Conservation (phyloP, 2,888 invertebrate genomes). For the Cheilosia scutellata region DNA sequence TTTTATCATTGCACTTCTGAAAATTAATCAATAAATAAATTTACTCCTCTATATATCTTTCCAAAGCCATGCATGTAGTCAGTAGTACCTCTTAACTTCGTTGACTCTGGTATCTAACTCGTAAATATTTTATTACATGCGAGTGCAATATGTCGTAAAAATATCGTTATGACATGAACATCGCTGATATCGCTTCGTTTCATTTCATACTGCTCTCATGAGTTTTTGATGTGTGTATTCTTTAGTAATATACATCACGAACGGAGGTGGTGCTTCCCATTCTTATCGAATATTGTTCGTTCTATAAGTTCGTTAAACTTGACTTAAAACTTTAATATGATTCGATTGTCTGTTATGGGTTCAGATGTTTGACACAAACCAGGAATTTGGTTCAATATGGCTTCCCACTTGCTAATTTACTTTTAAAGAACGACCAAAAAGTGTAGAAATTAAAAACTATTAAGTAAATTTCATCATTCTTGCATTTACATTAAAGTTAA, state of each 20-base stretch:
- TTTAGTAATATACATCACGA: background rate
- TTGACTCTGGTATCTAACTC: slow-evolving; percentile 22
- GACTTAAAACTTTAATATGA: too few relatives aligned
- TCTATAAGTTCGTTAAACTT: too few relatives aligned
- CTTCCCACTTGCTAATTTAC: too few relatives aligned
- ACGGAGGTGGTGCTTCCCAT: too few relatives aligned
- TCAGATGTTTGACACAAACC: too few relatives aligned
- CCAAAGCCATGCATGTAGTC: background rate
- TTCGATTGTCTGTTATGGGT: too few relatives aligned
- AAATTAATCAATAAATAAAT: slow-evolving; percentile 5
- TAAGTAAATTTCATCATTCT: too few relatives aligned
- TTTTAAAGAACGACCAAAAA: too few relatives aligned
- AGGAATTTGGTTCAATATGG: too few relatives aligned
- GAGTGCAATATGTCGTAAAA: slow-evolving; percentile 41
- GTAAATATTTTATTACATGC: slow-evolving; percentile 46
- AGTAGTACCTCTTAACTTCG: background rate
- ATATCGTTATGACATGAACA: background rate
- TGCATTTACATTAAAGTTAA: too few relatives aligned
- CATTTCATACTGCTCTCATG: background rate
- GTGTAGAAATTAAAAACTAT: too few relatives aligned
- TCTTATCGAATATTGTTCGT: too few relatives aligned
- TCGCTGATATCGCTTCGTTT: background rate
- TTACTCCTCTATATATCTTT: background rate
- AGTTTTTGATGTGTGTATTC: background rate
- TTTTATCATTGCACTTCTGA: background rate